Percentiles rank a stretch among this genome's conserved stretches.
phyloP scores from a whole-genome alignment of 2,888 invertebrate species.

The Amphipoea lucens region DNA sequence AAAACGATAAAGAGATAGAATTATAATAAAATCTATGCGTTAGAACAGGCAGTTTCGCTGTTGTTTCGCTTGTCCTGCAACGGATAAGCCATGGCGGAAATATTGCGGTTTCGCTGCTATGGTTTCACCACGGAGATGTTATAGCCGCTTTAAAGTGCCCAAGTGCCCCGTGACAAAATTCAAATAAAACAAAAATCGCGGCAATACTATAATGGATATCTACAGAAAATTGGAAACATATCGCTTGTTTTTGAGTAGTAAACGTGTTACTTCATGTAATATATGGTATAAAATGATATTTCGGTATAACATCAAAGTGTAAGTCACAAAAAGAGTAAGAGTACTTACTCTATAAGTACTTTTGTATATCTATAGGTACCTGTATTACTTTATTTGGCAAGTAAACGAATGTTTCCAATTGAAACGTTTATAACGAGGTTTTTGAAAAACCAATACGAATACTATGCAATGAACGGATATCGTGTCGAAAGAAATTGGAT shows the following conservation, averaged over 20 bases:
- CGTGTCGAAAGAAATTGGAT: slow-evolving; percentile 19
- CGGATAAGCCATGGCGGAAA: background rate
- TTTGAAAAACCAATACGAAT: background rate
- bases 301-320: background rate
- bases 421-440: background rate
- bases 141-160: background rate
- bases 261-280: background rate
- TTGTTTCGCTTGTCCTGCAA: background rate
- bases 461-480: slow-evolving; percentile 18
- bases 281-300: background rate
- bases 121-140: background rate
- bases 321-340: background rate
- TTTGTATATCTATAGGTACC: background rate
- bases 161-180: no score
- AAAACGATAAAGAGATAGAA: background rate
- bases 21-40: background rate
- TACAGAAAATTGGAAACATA: background rate
- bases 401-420: background rate
- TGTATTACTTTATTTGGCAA: background rate
- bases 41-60: background rate
- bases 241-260: background rate
- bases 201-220: background rate
- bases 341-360: no score
- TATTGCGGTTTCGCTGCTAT: background rate
- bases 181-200: background rate